phyloP scores from a whole-genome alignment of 2,797 vertebrate species.

The Poecilia gillii region DNA sequence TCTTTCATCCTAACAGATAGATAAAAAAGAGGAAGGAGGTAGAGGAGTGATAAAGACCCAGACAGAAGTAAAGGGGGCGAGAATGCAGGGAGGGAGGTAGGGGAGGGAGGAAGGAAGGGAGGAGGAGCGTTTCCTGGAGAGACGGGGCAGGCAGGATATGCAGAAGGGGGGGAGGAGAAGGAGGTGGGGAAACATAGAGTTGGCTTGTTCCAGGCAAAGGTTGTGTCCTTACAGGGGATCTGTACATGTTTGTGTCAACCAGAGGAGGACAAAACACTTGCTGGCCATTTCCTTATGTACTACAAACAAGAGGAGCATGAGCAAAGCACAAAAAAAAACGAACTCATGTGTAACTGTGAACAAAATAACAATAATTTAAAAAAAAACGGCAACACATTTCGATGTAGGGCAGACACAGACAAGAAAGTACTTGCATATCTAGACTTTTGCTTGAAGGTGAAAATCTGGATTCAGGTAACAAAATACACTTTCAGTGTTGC shows the following conservation, averaged over 20 bases:
- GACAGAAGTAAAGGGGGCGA: conserved; percentile 59
- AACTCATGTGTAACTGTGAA: background rate
- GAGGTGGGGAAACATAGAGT: conserved; percentile 74
- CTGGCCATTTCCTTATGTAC: conserved; percentile 51
- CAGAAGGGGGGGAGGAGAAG: conserved; percentile 69
- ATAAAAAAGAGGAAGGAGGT: conserved; percentile 74
- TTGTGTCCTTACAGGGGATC: conserved; percentile 70
- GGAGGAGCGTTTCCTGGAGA: conserved; percentile 79
- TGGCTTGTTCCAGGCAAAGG: conserved; percentile 75
- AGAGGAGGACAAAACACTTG: conserved; percentile 49
- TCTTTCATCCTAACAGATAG: conserved; percentile 75
- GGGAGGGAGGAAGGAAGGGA: conserved; percentile 70
- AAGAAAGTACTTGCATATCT: conserved; percentile 32
- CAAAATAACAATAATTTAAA: background rate
- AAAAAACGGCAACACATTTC: conserved; percentile 9
- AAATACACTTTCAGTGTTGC: conserved; percentile 60
- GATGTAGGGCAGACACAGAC: conserved; percentile 13
- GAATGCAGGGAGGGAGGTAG: conserved; percentile 25
- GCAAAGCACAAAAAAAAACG: conserved; percentile 9
- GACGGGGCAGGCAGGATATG: conserved; percentile 76
- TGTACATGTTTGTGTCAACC: conserved; percentile 65
- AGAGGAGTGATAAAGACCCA: conserved; percentile 74
- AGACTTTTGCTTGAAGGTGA: conserved; percentile 31
- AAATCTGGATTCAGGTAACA: conserved; percentile 53
- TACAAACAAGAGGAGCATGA: conserved; percentile 21